A percentile compares a stretch with the other conserved stretches of the same genome.
These are phyloP conservation scores for Cassiopea andromeda DNA, from an alignment of 30 jellyfish, hydroid and myxozoan species.

Conservation along the genomic window DNA sequence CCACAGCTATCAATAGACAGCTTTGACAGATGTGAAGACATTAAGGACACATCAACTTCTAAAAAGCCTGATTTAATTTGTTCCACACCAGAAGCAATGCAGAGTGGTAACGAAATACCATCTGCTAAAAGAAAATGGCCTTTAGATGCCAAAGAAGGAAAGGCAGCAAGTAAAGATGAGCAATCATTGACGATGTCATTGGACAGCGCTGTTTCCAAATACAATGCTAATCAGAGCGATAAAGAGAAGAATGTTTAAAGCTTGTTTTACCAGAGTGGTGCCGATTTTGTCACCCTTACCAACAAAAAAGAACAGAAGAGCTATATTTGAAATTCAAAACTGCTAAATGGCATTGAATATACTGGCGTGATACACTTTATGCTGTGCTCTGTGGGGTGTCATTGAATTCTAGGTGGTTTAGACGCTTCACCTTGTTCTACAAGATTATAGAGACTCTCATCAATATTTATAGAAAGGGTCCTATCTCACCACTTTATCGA, in stretches of 20 bases:
- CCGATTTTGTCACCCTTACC: slow-evolving; percentile 18
- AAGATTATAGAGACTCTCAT: too few relatives aligned
- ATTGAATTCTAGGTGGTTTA: too few relatives aligned
- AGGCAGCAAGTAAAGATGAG: background rate
- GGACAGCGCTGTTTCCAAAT: background rate
- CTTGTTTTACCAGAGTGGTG: background rate
- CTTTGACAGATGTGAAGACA: background rate
- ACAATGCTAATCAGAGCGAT: background rate
- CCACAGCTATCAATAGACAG: background rate
- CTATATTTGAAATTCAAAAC: slow-evolving; percentile 26
- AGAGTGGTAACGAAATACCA: background rate
- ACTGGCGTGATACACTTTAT: too few relatives aligned
- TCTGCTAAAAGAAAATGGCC: background rate
- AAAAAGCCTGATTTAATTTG: too few relatives aligned
- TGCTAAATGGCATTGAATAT: background rate
- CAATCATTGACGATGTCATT: background rate
- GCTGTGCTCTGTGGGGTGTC: too few relatives aligned
- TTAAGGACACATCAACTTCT: background rate
- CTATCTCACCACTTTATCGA: too few relatives aligned
- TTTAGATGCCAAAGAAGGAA: background rate
- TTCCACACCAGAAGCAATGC: too few relatives aligned
- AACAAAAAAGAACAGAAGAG: slow-evolving; percentile 17
- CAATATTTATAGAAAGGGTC: too few relatives aligned
- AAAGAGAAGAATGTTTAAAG: background rate
- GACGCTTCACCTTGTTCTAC: too few relatives aligned